Conservation (phyloP, 2,113 vertebrate genomes). For the Crotalus horridus region DNA sequence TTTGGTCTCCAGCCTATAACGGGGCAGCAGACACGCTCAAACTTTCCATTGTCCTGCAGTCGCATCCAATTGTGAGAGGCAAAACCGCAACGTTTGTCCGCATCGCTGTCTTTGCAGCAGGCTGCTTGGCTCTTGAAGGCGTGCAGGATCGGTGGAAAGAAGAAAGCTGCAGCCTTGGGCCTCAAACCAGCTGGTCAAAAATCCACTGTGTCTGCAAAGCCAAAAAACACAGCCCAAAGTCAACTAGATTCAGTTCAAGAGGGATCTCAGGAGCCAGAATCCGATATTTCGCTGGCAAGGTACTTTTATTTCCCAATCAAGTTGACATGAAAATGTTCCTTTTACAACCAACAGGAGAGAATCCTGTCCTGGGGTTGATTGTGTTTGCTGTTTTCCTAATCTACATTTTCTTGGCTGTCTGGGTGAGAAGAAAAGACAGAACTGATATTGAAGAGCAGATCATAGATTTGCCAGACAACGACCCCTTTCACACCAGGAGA, state of each 20-base stretch:
- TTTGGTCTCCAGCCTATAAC: slow-evolving; percentile 8
- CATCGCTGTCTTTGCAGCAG: slow-evolving; percentile 52
- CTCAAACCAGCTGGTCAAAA: slow-evolving; percentile 47
- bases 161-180: slow-evolving; percentile 45
- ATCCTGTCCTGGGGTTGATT: slow-evolving; percentile 50
- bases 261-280: neutral
- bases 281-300: slow-evolving; percentile 59
- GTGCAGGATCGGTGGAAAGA: slow-evolving; percentile 48
- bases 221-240: fast-evolving
- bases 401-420: slow-evolving; percentile 55
- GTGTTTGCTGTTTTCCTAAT: slow-evolving; percentile 44
- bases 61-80: slow-evolving; percentile 23
- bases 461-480: slow-evolving; percentile 63
- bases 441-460: slow-evolving; percentile 44
- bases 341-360: slow-evolving; percentile 34
- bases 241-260: fast-evolving
- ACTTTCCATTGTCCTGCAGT: slow-evolving; percentile 44
- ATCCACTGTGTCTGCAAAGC: slow-evolving; percentile 63
- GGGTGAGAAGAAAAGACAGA: slow-evolving; percentile 58
- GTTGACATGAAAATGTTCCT: slow-evolving; percentile 50
- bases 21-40: fast-evolving
- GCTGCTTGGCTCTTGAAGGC: slow-evolving; percentile 61
- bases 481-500: slow-evolving; percentile 57
- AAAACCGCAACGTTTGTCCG: slow-evolving; percentile 43
- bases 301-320: slow-evolving; percentile 60